Percentiles rank a stretch among this genome's conserved stretches.
Conservation (phyloP, 2,797 vertebrate species). For the Perodicticus potto region DNA sequence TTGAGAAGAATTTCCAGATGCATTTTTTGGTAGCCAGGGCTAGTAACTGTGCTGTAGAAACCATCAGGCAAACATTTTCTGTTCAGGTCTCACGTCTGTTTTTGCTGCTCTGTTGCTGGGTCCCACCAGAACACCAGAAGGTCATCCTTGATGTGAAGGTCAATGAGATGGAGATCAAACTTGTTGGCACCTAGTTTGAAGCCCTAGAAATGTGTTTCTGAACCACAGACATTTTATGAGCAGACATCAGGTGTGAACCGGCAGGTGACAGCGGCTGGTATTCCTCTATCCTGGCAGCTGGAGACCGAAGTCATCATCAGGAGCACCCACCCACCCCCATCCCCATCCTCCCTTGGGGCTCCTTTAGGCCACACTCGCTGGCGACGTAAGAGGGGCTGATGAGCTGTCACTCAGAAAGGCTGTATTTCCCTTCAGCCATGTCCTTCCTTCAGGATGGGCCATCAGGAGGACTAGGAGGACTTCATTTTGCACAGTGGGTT, state of each 20-base stretch:
- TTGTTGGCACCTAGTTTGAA: not conserved
- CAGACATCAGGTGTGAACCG: not conserved
- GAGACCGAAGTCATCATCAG: not conserved
- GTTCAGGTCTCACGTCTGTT: not conserved
- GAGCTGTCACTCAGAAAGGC: not conserved
- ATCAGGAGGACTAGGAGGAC: too few relatives aligned
- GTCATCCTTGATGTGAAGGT: not conserved
- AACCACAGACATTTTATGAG: too few relatives aligned
- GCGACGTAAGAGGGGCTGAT: rapidly evolving
- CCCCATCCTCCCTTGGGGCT: not conserved
- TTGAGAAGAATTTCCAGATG: not conserved
- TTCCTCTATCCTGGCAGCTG: not conserved
- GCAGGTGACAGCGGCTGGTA: not conserved
- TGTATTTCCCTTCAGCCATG: rapidly evolving
- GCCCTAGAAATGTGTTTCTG: rapidly evolving
- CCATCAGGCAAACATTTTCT: rapidly evolving
- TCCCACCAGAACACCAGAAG: rapidly evolving
- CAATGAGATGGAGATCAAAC: rapidly evolving
- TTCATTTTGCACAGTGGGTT: rapidly evolving
- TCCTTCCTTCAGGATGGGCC: not conserved
- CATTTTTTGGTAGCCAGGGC: rapidly evolving
- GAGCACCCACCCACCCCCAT: rapidly evolving
- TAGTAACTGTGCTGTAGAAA: not conserved
- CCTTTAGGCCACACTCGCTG: rapidly evolving
- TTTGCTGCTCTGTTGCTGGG: too few relatives aligned